phyloP scores from a whole-genome alignment of 2,888 invertebrate species.

The Microctonus hyperodae region DNA sequence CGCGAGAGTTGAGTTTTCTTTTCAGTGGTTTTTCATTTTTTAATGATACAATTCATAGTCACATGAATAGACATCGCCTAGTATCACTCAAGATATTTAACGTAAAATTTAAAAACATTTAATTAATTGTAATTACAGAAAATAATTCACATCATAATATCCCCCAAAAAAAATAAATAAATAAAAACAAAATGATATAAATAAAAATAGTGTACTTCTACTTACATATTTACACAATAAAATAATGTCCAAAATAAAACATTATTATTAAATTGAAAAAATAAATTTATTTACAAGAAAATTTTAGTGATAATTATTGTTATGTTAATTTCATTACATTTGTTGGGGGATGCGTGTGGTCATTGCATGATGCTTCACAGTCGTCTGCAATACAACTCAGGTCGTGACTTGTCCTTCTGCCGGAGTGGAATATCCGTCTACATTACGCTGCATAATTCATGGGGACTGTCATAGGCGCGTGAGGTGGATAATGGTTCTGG shows the following conservation, averaged over 20 bases:
- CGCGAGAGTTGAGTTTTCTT: slow-evolving; percentile 8
- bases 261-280: not conserved
- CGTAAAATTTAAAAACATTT: not conserved
- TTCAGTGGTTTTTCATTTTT: slow-evolving; percentile 15
- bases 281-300: not conserved
- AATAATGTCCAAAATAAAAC: too few species aligned
- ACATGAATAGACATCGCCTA: not conserved
- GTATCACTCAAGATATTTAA: not conserved
- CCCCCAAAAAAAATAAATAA: not conserved
- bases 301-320: not conserved
- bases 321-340: slow-evolving; percentile 3
- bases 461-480: slow-evolving; percentile 59
- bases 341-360: slow-evolving; percentile 28
- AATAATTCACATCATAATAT: too few species aligned
- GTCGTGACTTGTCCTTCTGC: slow-evolving; percentile 32
- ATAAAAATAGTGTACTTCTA: too few species aligned
- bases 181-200: not conserved
- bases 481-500: slow-evolving; percentile 59
- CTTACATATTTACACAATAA: too few species aligned
- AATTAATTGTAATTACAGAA: not conserved
- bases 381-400: slow-evolving; percentile 15
- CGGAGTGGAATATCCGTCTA: slow-evolving; percentile 56
- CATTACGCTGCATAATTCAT: slow-evolving; percentile 62
- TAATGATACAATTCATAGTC: not conserved
- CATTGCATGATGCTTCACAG: slow-evolving; percentile 33